phyloP scores from a whole-genome alignment of 2,888 invertebrate species.

The Arrhopalites spinosus region DNA sequence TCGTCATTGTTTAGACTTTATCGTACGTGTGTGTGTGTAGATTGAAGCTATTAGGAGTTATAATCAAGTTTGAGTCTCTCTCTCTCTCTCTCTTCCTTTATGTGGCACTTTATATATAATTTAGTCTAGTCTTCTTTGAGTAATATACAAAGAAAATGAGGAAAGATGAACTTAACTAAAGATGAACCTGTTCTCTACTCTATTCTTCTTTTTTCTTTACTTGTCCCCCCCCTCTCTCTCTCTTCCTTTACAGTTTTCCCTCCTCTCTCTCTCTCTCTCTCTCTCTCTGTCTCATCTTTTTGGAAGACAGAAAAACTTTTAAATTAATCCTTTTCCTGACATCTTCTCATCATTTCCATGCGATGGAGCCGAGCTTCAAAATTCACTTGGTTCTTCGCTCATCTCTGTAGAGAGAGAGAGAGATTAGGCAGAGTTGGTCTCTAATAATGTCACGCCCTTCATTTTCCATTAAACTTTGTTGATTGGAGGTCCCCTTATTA shows the following conservation, averaged over 20 bases:
- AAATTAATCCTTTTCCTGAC: constrained; percentile 30
- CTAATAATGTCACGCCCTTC: constrained; percentile 35
- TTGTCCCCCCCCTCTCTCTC: no score
- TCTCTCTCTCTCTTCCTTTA: neutral
- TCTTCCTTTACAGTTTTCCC: neutral
- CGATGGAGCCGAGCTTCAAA: constrained; percentile 1
- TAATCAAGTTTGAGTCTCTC: no score
- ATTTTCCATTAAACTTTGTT: constrained; percentile 20
- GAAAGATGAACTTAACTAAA: no score
- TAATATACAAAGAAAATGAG: no score
- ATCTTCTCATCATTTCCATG: constrained; percentile 25
- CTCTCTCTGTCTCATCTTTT: neutral
- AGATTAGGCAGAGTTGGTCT: constrained; percentile 22
- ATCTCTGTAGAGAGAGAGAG: no score
- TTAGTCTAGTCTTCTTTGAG: no score
- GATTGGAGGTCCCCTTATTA: neutral
- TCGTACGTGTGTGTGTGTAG: no score
- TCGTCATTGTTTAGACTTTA: constrained; percentile 13
- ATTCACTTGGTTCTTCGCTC: neutral
- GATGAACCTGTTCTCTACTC: no score
- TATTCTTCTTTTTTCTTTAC: no score
- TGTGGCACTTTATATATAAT: no score
- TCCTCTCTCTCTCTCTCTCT: neutral
- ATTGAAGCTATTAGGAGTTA: no score
- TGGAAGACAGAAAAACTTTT: neutral